These are phyloP conservation scores for Mellivora capensis DNA, from an alignment of 2,113 vertebrate species.

Conservation along the genomic window DNA sequence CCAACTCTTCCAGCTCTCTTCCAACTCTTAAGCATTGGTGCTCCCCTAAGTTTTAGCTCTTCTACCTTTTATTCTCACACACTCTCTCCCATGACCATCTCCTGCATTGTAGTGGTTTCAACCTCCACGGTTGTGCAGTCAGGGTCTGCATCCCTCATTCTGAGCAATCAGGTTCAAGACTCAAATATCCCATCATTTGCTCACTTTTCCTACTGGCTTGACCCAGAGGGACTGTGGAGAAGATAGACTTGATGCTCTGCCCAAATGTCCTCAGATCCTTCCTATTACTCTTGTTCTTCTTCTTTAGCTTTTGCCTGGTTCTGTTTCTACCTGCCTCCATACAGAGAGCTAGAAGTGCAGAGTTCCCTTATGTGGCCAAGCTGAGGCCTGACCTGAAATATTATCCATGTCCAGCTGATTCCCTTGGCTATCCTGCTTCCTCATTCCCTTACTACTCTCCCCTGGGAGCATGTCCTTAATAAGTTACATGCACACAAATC, in stretches of 20 bases:
- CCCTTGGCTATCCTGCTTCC: background rate
- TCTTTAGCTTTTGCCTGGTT: background rate
- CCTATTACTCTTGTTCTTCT: background rate
- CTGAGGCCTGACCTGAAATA: background rate
- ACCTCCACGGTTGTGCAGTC: too few relatives aligned
- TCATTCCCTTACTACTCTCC: background rate
- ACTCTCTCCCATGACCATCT: background rate
- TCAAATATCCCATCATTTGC: background rate
- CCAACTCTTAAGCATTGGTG: rapidly evolving
- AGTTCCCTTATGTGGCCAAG: too few relatives aligned
- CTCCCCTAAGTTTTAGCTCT: background rate
- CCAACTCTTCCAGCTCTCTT: background rate
- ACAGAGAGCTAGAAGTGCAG: background rate
- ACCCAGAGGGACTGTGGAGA: background rate
- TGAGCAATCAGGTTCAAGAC: background rate
- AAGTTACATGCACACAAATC: background rate
- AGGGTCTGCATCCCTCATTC: rapidly evolving
- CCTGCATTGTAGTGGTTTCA: background rate
- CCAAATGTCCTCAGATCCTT: background rate
- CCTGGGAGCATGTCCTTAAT: background rate
- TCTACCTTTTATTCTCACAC: background rate
- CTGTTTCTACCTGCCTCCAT: background rate
- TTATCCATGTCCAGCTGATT: background rate
- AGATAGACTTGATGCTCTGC: background rate
- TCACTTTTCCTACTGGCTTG: background rate